These are phyloP conservation scores for Larimichthys polyactis DNA, from an alignment of 2,113 vertebrate genomes.

Conservation along the genomic window DNA sequence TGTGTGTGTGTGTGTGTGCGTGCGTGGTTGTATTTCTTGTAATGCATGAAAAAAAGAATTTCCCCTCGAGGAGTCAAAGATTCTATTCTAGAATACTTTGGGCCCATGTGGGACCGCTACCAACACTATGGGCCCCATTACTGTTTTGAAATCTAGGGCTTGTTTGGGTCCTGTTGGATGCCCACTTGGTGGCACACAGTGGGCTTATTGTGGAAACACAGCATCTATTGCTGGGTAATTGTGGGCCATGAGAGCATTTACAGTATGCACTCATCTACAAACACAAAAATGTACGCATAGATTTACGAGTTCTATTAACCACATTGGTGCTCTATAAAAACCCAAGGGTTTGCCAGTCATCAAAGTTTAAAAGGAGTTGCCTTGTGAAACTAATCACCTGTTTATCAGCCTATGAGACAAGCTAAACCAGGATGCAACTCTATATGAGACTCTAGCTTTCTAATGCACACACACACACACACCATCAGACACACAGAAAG, in stretches of 20 bases:
- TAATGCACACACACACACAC: slow-evolving; percentile 20
- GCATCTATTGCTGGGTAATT: too few species aligned
- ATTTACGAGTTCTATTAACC: slow-evolving; percentile 83
- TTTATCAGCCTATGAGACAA: slow-evolving; percentile 58
- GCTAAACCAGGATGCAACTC: slow-evolving; percentile 48
- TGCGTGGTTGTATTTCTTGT: too few species aligned
- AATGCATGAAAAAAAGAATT: too few species aligned
- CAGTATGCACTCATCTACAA: background rate
- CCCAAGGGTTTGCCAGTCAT: slow-evolving; percentile 41
- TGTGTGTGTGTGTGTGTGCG: too few species aligned
- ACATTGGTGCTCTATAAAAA: slow-evolving; percentile 66
- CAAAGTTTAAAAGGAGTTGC: slow-evolving; percentile 62
- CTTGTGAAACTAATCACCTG: slow-evolving; percentile 66
- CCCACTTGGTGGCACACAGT: too few species aligned
- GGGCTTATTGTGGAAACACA: too few species aligned
- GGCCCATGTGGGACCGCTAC: too few species aligned
- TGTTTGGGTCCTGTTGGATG: too few species aligned
- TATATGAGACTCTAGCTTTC: slow-evolving; percentile 12
- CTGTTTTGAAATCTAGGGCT: too few species aligned
- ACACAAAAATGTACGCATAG: slow-evolving; percentile 46
- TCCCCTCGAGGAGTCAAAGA: too few species aligned
- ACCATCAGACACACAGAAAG: slow-evolving; percentile 1
- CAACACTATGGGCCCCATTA: too few species aligned
- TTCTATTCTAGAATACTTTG: too few species aligned
- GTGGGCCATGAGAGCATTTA: background rate